Evolutionary conservation across 2,888 invertebrate genomes (phyloP).

Genomic region (Cerastis rubricosa): DNA sequence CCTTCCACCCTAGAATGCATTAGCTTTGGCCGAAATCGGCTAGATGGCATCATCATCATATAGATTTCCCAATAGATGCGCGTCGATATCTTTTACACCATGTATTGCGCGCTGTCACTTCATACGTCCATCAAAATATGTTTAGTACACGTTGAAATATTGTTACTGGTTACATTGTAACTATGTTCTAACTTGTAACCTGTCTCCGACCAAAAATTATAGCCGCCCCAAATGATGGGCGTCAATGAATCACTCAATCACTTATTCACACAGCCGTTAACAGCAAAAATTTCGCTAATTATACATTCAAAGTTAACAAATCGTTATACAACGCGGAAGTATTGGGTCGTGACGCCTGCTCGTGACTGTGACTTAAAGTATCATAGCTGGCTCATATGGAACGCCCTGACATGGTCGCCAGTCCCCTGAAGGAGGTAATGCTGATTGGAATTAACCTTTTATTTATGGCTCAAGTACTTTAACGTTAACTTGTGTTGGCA

Average conservation of each 20-base stretch:
- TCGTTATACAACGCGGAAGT: slow-evolving; percentile 67
- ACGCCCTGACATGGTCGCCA: slow-evolving; percentile 39
- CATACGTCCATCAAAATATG: not conserved
- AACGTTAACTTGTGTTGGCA: not conserved
- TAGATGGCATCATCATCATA: too few species aligned
- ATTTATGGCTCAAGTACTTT: slow-evolving; percentile 4
- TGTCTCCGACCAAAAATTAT: slow-evolving; percentile 1
- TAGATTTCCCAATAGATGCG: not conserved
- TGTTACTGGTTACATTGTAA: not conserved
- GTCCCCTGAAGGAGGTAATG: slow-evolving; percentile 39
- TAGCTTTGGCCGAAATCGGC: too few species aligned
- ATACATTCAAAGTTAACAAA: slow-evolving; percentile 61
- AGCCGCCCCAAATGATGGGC: not conserved
- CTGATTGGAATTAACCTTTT: slow-evolving; percentile 39
- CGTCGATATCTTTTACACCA: not conserved
- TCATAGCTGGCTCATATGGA: slow-evolving; percentile 29
- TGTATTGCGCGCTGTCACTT: not conserved
- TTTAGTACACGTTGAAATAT: not conserved
- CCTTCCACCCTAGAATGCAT: too few species aligned
- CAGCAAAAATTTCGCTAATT: slow-evolving; percentile 64
- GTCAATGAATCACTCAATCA: slow-evolving; percentile 35
- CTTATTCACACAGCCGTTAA: slow-evolving; percentile 31
- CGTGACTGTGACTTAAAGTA: slow-evolving; percentile 56
- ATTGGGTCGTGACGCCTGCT: slow-evolving; percentile 59
- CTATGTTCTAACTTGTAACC: not conserved